These are phyloP conservation scores for Ecliptopera silaceata DNA, from an alignment of 2,888 invertebrate genomes.

Conservation along the genomic window DNA sequence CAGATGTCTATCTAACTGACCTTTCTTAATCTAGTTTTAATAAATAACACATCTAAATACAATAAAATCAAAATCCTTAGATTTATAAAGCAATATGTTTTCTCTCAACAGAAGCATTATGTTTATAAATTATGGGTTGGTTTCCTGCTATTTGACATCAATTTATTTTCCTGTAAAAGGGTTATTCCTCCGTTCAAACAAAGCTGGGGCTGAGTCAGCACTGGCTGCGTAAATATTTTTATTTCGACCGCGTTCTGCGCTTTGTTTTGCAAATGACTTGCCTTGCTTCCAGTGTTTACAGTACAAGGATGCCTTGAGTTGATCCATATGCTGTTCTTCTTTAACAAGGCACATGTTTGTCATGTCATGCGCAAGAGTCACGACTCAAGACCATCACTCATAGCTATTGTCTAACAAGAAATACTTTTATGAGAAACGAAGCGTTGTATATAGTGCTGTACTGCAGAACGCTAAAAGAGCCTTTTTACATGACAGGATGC, in stretches of 20 bases:
- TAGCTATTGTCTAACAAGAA: slow-evolving; percentile 42
- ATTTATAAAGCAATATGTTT: background rate
- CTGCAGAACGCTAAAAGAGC: slow-evolving; percentile 10
- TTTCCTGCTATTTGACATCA: slow-evolving; percentile 59
- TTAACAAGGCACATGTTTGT: slow-evolving; percentile 54
- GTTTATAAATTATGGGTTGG: slow-evolving; percentile 14
- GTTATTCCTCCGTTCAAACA: slow-evolving; percentile 69
- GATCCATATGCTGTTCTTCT: slow-evolving; percentile 60
- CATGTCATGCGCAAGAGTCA: slow-evolving; percentile 47
- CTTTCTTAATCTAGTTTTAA: too few relatives aligned
- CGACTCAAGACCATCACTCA: slow-evolving; percentile 47
- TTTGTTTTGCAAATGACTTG: slow-evolving; percentile 81
- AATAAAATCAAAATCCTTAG: background rate
- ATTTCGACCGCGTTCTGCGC: slow-evolving; percentile 67
- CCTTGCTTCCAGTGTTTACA: slow-evolving; percentile 63
- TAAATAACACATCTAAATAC: too few relatives aligned
- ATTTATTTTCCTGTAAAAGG: slow-evolving; percentile 69
- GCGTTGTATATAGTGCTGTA: slow-evolving; percentile 11
- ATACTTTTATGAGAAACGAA: slow-evolving; percentile 27
- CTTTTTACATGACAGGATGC: slow-evolving; percentile 17
- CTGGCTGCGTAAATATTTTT: slow-evolving; percentile 77
- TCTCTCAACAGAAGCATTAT: background rate
- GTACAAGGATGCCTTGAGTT: slow-evolving; percentile 62
- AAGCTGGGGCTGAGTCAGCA: slow-evolving; percentile 74
- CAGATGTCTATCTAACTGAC: too few relatives aligned